These are phyloP conservation scores for Hipparchia semele DNA, from an alignment of 2,888 invertebrate species.

Conservation along the genomic window DNA sequence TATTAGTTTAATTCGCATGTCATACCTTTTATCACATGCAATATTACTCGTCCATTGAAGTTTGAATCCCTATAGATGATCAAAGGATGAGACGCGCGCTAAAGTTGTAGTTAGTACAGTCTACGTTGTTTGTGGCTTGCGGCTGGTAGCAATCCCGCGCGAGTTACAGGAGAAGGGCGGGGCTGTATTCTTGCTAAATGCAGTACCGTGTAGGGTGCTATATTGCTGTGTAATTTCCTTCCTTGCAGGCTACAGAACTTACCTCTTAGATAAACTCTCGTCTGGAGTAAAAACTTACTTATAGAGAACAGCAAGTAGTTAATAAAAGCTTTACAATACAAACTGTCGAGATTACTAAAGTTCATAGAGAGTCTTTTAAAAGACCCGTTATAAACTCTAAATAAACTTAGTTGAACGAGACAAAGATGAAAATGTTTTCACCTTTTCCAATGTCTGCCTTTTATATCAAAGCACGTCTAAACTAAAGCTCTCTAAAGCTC, in stretches of 20 bases:
- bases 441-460: too few species aligned
- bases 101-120: neutral
- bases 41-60: neutral
- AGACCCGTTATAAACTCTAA: too few species aligned
- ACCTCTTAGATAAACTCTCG: neutral
- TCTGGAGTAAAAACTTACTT: neutral
- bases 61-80: neutral
- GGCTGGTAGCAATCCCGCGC: neutral
- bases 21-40: too few species aligned
- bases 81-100: neutral
- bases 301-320: neutral
- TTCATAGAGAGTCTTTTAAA: too few species aligned
- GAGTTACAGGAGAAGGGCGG: neutral
- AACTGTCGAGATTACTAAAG: too few species aligned
- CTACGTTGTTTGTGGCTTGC: neutral
- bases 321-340: neutral
- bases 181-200: neutral
- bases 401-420: too few species aligned
- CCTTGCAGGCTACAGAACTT: conserved; percentile 6
- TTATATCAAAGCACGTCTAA: too few species aligned
- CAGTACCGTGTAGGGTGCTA: neutral
- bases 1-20: too few species aligned
- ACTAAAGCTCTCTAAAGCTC: too few species aligned
- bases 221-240: conserved; percentile 4
- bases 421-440: too few species aligned